A percentile compares a stretch with the other conserved stretches of the same genome.
Evolutionary conservation across 2,888 invertebrate genomes (phyloP).

Genomic region (Chirona hameri): DNA sequence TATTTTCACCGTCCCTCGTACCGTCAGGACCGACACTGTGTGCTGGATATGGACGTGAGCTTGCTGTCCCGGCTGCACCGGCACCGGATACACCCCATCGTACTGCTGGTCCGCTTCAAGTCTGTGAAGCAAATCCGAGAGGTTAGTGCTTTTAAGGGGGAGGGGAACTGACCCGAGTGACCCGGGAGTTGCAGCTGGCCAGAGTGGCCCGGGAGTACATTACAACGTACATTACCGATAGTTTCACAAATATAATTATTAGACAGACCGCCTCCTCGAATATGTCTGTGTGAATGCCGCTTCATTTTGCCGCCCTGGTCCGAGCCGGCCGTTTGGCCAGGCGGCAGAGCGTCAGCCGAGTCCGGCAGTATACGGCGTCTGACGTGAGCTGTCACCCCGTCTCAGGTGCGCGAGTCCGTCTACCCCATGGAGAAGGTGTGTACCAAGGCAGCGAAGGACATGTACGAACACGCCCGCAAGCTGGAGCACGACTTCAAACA

Average conservation of each 20-base stretch:
- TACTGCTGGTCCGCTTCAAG: slow-evolving; percentile 90
- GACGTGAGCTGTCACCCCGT: slow-evolving; percentile 35
- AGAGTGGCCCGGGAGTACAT: too few relatives aligned
- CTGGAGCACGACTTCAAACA: slow-evolving; percentile 88
- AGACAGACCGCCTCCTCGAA: too few relatives aligned
- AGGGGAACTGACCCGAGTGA: neutral
- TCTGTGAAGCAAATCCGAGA: slow-evolving; percentile 93
- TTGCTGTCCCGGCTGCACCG: slow-evolving; percentile 87
- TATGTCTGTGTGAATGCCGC: too few relatives aligned
- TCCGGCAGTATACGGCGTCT: too few relatives aligned
- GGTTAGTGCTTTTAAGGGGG: slow-evolving; percentile 49
- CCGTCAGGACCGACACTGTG: slow-evolving; percentile 80
- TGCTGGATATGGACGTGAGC: slow-evolving; percentile 84
- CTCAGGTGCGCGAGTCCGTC: slow-evolving; percentile 1
- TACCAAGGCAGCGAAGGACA: slow-evolving; percentile 93
- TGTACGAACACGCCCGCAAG: slow-evolving; percentile 90
- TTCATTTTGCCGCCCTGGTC: too few relatives aligned
- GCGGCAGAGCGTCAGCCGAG: too few relatives aligned
- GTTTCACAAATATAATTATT: too few relatives aligned
- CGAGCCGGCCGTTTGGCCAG: too few relatives aligned
- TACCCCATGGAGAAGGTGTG: slow-evolving; percentile 70
- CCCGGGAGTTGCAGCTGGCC: too few relatives aligned
- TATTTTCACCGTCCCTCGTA: too few relatives aligned
- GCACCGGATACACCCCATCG: slow-evolving; percentile 92
- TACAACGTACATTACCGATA: too few relatives aligned